Conservation (phyloP, 2,888 invertebrate species). For the Kryphioiulus occultus region DNA sequence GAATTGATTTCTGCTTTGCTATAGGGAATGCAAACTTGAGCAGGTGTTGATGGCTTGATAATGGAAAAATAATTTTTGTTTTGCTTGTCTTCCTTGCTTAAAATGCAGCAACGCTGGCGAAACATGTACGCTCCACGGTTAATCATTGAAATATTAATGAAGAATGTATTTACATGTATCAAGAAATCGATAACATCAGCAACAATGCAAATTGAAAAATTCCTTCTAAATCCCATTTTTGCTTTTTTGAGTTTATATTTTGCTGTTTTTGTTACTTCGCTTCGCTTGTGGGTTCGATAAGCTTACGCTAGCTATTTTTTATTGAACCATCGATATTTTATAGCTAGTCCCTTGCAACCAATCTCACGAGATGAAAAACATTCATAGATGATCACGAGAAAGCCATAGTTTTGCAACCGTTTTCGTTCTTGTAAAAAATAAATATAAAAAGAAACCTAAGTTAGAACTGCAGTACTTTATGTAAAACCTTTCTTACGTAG, state of each 20-base stretch:
- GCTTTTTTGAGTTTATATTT: background rate
- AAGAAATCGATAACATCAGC: background rate
- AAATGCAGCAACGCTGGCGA: background rate
- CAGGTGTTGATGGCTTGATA: background rate
- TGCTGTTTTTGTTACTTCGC: background rate
- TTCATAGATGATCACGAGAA: background rate
- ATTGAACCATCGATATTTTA: slow-evolving; percentile 20
- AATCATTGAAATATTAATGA: background rate
- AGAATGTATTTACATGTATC: background rate
- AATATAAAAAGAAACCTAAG: background rate
- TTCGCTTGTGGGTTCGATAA: background rate
- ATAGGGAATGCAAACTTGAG: background rate
- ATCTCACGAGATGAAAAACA: slow-evolving; percentile 11
- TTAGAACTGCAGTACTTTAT: background rate
- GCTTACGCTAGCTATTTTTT: slow-evolving; percentile 27
- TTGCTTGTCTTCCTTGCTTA: background rate
- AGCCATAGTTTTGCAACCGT: slow-evolving; percentile 8
- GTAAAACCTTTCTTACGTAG: background rate
- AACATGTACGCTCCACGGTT: background rate
- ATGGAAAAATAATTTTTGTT: background rate
- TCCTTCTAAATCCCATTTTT: background rate
- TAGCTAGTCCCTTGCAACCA: slow-evolving; percentile 6
- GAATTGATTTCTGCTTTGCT: background rate
- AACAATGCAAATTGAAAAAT: background rate
- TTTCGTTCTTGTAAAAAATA: background rate